Evolutionary conservation across 2,888 invertebrate species (phyloP), one percentile per base, ranked within the genome.

Genomic region (Dynastes hyllus): DNA sequence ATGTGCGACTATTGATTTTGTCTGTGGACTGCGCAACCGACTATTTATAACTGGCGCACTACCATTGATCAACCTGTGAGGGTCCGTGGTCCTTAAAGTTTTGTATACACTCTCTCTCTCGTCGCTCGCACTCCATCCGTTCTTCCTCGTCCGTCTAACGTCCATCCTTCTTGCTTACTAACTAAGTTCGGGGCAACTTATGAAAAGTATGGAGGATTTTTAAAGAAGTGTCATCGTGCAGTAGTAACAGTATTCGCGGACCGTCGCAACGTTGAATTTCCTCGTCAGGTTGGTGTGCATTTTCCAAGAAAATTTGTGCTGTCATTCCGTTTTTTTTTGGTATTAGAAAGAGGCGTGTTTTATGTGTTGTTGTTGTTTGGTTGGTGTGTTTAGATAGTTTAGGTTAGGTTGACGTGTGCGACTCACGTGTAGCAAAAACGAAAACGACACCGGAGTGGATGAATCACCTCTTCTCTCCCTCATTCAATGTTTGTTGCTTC

Each of bases 161-260:
- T 55, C 22, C 84, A 83, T 84, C 84, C 84, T 85, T 87, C 84
- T 58, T 58, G 55, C 63, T 85, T 83, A 11, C 45, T 45, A 82
- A 83, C 82, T 82, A 86, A 87, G 86, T 86, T 87, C 85, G 85
- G 80, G 55, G 75, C 80, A 87, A 86, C 84, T 87, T 86, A 84
- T 83, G 78, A 85, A 87, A 77, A 86, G 84, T 86, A 83, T 82
- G 79, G 78, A 81, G 76, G 78, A 82, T 82, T 83, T 81, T 81
- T 81, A 77, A 75, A 70, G 80, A 67, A 81, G 83, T 82, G 83
- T 79, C 79, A 78, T 76, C 75, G 75, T 77, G 79, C 78, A 80
- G 82, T 77, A 81, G 70, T 80, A 79, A 81, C 80, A 80, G 78
- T 81, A 61, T 58, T 22, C 79, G 78, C 79, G 81, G 79, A 80